These are phyloP conservation scores for Syrista parreyssii DNA, from an alignment of 2,888 invertebrate genomes.

Conservation along the genomic window DNA sequence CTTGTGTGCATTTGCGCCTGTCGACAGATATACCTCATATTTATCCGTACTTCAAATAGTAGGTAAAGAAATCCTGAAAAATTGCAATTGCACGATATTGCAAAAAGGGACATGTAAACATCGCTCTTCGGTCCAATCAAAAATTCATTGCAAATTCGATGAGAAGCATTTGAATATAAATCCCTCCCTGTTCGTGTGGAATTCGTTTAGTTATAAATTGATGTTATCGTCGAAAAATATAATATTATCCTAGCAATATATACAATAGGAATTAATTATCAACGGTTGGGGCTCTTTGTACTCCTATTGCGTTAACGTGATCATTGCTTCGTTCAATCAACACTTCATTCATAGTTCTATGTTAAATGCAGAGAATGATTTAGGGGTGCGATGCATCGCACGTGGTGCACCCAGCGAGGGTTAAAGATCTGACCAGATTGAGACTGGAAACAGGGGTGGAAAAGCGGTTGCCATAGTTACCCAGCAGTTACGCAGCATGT, in stretches of 20 bases:
- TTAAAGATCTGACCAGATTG: conserved; percentile 13
- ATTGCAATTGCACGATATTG: neutral
- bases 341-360: neutral
- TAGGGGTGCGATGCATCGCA: neutral
- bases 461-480: conserved; percentile 14
- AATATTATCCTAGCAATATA: neutral
- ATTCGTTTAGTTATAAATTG: neutral
- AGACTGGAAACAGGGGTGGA: conserved; percentile 9
- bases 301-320: neutral
- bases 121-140: conserved; percentile 14
- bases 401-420: neutral
- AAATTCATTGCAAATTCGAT: neutral
- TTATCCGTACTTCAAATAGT: neutral
- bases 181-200: neutral
- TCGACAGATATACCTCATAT: neutral
- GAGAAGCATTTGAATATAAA: neutral
- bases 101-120: neutral
- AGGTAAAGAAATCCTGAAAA: neutral
- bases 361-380: neutral
- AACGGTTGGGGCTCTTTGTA: neutral
- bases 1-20: neutral
- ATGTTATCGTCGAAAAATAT: neutral
- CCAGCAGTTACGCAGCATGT: neutral
- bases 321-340: neutral
- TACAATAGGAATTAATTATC: neutral